phyloP scores from a whole-genome alignment of 2,113 vertebrate genomes.

The Anoplopoma fimbria region DNA sequence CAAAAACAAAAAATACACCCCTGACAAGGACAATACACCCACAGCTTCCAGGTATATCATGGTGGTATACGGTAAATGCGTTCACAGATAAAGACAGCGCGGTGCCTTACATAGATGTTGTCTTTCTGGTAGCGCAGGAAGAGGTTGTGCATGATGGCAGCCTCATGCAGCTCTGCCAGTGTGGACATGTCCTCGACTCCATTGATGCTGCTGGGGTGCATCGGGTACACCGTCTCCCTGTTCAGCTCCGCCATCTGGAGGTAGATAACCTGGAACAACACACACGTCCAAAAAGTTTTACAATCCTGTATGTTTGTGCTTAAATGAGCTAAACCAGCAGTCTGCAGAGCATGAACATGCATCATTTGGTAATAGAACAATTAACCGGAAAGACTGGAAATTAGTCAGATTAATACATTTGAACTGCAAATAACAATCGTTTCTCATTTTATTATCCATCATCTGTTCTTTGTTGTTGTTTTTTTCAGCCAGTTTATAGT shows the following conservation, averaged over 20 bases:
- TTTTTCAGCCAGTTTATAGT: not conserved
- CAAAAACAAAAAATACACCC: not conserved
- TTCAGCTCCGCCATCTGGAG: slow-evolving; percentile 80
- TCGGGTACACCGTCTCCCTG: slow-evolving; percentile 84
- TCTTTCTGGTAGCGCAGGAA: slow-evolving; percentile 88
- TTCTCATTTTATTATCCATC: not conserved
- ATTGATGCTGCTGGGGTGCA: slow-evolving; percentile 87
- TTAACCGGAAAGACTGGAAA: not conserved
- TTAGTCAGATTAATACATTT: not conserved
- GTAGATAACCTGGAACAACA: slow-evolving; percentile 82
- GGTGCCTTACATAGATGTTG: slow-evolving; percentile 88
- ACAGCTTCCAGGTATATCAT: slow-evolving; percentile 1
- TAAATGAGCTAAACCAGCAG: not conserved
- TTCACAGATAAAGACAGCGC: not conserved
- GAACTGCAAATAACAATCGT: not conserved
- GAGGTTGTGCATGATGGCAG: slow-evolving; percentile 92
- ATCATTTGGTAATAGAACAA: too few relatives aligned
- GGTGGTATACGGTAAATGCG: not conserved
- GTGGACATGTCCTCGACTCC: slow-evolving; percentile 93
- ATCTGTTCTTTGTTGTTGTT: too few relatives aligned
- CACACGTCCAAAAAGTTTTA: slow-evolving; percentile 6
- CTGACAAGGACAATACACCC: not conserved
- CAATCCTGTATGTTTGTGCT: not conserved
- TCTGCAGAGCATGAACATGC: not conserved
- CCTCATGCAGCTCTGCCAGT: slow-evolving; percentile 90